Evolutionary conservation across 2,888 invertebrate species (phyloP), one percentile per base, ranked within the genome.

Genomic region (Cynaeus angustus): DNA sequence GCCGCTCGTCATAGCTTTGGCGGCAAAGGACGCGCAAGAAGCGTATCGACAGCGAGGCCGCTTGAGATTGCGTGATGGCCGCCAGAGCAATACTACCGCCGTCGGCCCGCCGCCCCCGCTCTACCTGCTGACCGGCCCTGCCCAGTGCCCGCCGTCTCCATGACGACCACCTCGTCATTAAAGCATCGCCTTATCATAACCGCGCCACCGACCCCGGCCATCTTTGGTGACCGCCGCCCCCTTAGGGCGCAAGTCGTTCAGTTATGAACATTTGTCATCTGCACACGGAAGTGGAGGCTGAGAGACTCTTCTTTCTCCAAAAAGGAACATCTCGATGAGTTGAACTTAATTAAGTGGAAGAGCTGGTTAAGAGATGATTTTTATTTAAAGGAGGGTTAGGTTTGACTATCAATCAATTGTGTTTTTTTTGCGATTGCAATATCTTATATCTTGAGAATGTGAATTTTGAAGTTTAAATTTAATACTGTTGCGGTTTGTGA

Each of bases 131-230:
- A 81, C 84, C 85, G 84, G 85, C 84, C 84, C 83, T 84, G 85
- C 85, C 85, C 86, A 85, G 84, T 84, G 85, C 84, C 85, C 84
- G 83, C 83, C 85, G 86, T 86, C 82, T 80, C 83, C 85, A 86
- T 86, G 83, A 84, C 83, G 84, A 86, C 86, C 85, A 85, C 85
- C 85, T 85, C 85, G 86, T 86, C 86, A 86, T 87, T 86, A 87
- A 86, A 86, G 86, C 85, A 86, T 86, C 86, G 86, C 86, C 86
- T 87, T 86, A 87, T 87, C 87, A 87, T 87, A 87, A 87, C 86
- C 86, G 85, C 85, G 85, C 82, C 76, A 78, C 80, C 84, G 83
- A 80, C 79, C 80, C 80, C 85, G 83, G 84, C 84, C 84, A 84
- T 84, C 84, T 84, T 84, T 83, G 84, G 84, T 82, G 82, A 84